A percentile compares a stretch with the other conserved stretches of the same genome.
Conservation (phyloP, 2,113 vertebrate species). For the Gallinago undulata region DNA sequence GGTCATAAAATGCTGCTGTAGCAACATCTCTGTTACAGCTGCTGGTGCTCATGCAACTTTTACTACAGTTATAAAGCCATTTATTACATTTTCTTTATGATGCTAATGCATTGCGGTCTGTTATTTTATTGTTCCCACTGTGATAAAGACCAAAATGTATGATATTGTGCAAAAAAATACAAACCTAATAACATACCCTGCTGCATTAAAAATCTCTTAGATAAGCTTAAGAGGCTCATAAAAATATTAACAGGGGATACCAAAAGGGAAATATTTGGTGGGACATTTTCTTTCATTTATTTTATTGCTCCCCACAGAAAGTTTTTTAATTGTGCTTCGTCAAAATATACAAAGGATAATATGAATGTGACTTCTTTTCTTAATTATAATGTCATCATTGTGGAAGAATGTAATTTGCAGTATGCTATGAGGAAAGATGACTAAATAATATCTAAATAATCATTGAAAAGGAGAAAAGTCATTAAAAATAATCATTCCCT, state of each 20-base stretch:
- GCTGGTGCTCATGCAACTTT: constrained; percentile 78
- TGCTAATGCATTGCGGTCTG: constrained; percentile 77
- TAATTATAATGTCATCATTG: constrained; percentile 65
- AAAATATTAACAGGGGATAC: constrained; percentile 72
- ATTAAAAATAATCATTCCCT: constrained; percentile 60
- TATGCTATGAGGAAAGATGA: constrained; percentile 34
- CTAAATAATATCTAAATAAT: constrained; percentile 68
- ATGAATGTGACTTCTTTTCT: constrained; percentile 29
- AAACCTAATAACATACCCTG: constrained; percentile 61
- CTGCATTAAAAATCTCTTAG: constrained; percentile 76
- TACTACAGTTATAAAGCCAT: constrained; percentile 82
- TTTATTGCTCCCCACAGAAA: constrained; percentile 60
- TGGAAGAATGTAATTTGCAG: constrained; percentile 50
- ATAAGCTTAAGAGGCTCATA: constrained; percentile 73
- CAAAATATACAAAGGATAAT: constrained; percentile 63
- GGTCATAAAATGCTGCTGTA: constrained; percentile 73
- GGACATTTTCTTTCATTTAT: constrained; percentile 67
- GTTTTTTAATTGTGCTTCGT: constrained; percentile 67
- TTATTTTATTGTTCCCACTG: constrained; percentile 79
- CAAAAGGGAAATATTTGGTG: constrained; percentile 68
- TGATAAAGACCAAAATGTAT: constrained; percentile 77
- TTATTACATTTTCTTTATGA: constrained; percentile 83
- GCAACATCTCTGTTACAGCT: constrained; percentile 77
- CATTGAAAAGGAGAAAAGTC: constrained; percentile 54
- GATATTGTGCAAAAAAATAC: constrained; percentile 66